Evolutionary conservation across 2,113 vertebrate species (phyloP), one percentile per base, ranked within the genome.

Genomic region (Lepus timidus): DNA sequence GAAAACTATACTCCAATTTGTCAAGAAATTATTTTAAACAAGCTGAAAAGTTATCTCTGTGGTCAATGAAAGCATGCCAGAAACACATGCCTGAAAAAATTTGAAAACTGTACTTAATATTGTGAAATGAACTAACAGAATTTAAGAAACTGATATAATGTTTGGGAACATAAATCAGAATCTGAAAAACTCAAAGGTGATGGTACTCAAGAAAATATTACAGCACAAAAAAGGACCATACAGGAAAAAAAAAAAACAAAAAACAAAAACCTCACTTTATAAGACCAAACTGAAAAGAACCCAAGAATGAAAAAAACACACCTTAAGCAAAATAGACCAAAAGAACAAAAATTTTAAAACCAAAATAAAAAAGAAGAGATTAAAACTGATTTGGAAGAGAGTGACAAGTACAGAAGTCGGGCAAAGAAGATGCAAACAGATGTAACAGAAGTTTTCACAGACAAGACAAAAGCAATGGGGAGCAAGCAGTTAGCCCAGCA

Each of bases 161-260:
- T 11, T 68, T 23, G 13, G 90, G 29, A 64, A 79, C 12, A 67
- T 36, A 85, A 58, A 52, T 87, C 39, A 91, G 76, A 90, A 73
- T 65, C 14, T 39, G 64, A 55, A 95, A 70, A 81, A 61, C 74
- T 90, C 80, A 93, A 81, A 85, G 79, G 67, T 14, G 51, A 85
- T 0, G n/a, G 44, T 84, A 85, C 19, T 73, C 7, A 71, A 71
- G 55, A 70, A 81, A 93, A 68, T 33, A 36, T 23, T 14, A 85
- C 49, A 85, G 85, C 31, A 73, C 19, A 90, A 73, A 29, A 92
- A 74, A 93, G 33, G 93, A 76, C 70, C 12, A 17, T 29, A 78
- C 11, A n/a, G 25, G 22, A 89, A 79, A 85, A 33, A 33, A 33
- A 36, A 44, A 44, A 79, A 95, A 91, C 8, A 44, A 44, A 39